Evolutionary conservation across 2,888 invertebrate species (phyloP), one percentile per base, ranked within the genome.

Genomic region (Drosophila kuntzei): DNA sequence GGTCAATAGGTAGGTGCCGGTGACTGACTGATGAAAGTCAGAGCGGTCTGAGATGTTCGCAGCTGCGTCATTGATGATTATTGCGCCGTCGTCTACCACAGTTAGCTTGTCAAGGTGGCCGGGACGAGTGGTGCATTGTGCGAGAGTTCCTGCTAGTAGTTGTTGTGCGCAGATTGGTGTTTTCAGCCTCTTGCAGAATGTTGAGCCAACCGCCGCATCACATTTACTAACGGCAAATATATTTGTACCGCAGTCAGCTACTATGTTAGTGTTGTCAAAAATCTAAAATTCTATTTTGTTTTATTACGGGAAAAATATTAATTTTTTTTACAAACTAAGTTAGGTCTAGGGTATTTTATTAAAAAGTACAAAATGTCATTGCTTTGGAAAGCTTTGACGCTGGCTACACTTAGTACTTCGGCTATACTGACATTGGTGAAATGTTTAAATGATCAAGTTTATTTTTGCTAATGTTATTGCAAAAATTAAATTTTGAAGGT

Each of bases 381-480:
- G 4, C n/a, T 27, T 39, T 54, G 47, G 8, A 61, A 61, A 2
- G 20, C 14, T n/a, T 64, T 64, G 6, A 64, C 44, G 2, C 3
- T 39, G 18, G 46, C 20, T 16, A 64, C 39, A 1, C n/a, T n/a
- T 16, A 50, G 11, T 14, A 63, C 4, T 6, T 44, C 57, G 0
- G 27, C 9, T 41, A 62, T 7, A 12, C 55, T 62, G 27, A 27
- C 16, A 12, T 49, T 34, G n/a, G 55, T 55, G 36, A 50, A 50
- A 12, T 50, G 49, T n/a, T 63, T n/a, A 49, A 27, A 20, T 50
- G 11, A 58, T 46, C 51, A 62, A 27, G 16, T 47, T 37, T 12
- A 41, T 27, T 43, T 59, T 59, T 12, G 54, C 47, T n/a, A 59
- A 22, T 2, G 50, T 51, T 8, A 57, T 11, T 5, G 41, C 16